These are phyloP conservation scores for Leptura quadrifasciata DNA, from an alignment of 2,888 invertebrate genomes.

Conservation along the genomic window DNA sequence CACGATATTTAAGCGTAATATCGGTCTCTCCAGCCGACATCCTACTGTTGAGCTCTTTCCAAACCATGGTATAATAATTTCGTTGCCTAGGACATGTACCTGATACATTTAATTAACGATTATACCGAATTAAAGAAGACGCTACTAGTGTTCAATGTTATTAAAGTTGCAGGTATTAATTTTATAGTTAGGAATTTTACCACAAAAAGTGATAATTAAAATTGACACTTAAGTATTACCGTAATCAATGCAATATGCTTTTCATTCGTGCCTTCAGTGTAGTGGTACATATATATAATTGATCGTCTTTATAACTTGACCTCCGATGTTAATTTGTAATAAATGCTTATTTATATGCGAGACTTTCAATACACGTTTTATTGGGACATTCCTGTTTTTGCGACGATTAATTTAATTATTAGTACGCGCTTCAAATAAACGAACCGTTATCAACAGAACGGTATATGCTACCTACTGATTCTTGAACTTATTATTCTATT, in stretches of 20 bases:
- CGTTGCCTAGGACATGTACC: too few relatives aligned
- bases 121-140: too few relatives aligned
- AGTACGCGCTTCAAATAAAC: not conserved
- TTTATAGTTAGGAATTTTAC: not conserved
- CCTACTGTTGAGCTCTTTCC: too few relatives aligned
- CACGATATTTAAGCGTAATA: too few relatives aligned
- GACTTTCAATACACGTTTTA: conserved; percentile 9
- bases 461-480: not conserved
- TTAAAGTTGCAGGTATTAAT: too few relatives aligned
- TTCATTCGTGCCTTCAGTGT: not conserved
- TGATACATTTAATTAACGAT: too few relatives aligned
- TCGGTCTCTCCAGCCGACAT: too few relatives aligned
- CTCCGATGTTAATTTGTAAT: not conserved
- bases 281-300: not conserved
- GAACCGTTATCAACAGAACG: not conserved
- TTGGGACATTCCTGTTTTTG: conserved; percentile 1
- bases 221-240: not conserved
- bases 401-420: conserved; percentile 13
- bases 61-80: too few relatives aligned
- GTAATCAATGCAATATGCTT: not conserved
- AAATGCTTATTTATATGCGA: not conserved
- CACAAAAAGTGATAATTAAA: not conserved
- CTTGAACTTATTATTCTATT: not conserved
- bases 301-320: not conserved
- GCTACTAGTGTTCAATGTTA: too few relatives aligned